A percentile compares a stretch with the other conserved stretches of the same genome.
phyloP scores from a whole-genome alignment of 2,797 vertebrate genomes.

The Leptatherina wallacei region DNA sequence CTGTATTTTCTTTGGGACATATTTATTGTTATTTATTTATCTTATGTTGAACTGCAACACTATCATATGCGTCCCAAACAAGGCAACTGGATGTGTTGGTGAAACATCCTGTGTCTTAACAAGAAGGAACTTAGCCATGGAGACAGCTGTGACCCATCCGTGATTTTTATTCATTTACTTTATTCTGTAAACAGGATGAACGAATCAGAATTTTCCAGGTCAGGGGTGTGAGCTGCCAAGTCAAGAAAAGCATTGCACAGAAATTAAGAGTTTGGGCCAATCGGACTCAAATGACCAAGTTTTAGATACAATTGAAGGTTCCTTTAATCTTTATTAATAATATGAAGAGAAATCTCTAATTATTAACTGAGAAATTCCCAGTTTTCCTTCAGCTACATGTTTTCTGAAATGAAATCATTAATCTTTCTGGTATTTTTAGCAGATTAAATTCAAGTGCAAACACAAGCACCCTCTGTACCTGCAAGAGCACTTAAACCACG shows the following conservation, averaged over 20 bases:
- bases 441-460: background rate
- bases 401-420: background rate
- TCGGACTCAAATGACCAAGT: constrained; percentile 7
- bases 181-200: constrained; percentile 47
- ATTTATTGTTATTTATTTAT: constrained; percentile 75
- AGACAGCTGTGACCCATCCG: constrained; percentile 45
- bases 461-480: constrained; percentile 16
- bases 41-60: constrained; percentile 44
- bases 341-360: background rate
- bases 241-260: constrained; percentile 9
- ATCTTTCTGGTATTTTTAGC: constrained; percentile 10
- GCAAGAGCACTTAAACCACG: constrained; percentile 30
- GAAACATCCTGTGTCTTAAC: constrained; percentile 11
- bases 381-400: background rate
- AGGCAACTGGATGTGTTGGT: constrained; percentile 31
- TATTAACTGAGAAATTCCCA: background rate
- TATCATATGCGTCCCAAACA: constrained; percentile 48
- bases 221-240: constrained; percentile 18
- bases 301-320: constrained; percentile 5
- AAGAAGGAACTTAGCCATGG: constrained; percentile 43
- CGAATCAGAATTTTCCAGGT: constrained; percentile 41
- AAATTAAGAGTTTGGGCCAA: background rate
- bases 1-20: constrained; percentile 52
- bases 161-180: constrained; percentile 59
- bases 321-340: background rate